Base-by-base conservation (phyloP, 2,113 vertebrate genomes). In the Neogobius melanostomus region DNA sequence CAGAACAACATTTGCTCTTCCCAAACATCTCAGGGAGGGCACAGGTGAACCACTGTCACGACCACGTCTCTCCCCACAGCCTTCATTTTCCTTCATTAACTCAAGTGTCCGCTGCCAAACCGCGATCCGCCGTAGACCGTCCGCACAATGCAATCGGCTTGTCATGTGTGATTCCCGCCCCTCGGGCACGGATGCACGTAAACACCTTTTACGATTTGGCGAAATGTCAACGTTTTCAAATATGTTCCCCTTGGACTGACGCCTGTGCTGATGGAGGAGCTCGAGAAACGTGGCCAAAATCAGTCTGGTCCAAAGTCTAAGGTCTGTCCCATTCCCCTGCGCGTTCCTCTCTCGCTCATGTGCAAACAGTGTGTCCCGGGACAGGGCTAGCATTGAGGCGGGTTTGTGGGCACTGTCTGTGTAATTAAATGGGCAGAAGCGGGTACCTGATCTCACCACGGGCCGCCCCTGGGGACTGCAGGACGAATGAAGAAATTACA, bases 301-400 rank as follows among this genome's bases (percentile, higher is more conserved):
- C 45, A n/a, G 82, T 85, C 81, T 88, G 84, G 82, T 79, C 42
- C 73, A 65, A 65, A 67, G 75, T 67, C 48, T 59, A 43, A 68
- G 74, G 56, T 66, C 69, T 62, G 72, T 68, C 64, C 60, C 54
- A 71, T 71, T 65, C 46, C 73, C 82, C 83, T 75, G 68, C 76
- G 64, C 57, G 28, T 36, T 71, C 79, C 81, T 75, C 83, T 36
- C 72, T 82, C 74, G 17, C 73, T 76, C 81, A 75, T 80, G 73
- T 64, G 70, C 69, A 90, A 85, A 89, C 82, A 73, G 80, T 67
- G 80, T 67, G 68, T 63, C 71, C 17, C 79, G 87, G 78, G 75
- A 92, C 91, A 93, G 90, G 87, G 88, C 89, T 91, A 85, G 89
- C 82, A 91, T 91, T 92, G 87, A 93, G 78, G 5, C 63, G 69